These are phyloP conservation scores for Drosophila emarginata DNA, from an alignment of 2,888 invertebrate species.

Conservation along the genomic window DNA sequence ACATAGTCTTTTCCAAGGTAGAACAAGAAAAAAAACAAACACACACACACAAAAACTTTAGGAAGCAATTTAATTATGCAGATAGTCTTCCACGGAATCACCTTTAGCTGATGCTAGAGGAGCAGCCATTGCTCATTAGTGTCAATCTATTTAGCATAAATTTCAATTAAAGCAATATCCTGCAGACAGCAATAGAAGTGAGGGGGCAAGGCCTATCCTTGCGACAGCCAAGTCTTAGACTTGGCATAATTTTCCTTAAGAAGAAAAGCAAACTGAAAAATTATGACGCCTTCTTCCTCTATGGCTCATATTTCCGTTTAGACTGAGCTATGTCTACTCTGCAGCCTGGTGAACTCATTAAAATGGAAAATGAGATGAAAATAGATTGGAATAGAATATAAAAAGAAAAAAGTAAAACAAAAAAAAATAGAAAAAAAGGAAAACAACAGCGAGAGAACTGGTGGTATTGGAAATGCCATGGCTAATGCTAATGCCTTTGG, in stretches of 20 bases:
- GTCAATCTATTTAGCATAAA: constrained; percentile 79
- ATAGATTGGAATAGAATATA: constrained; percentile 38
- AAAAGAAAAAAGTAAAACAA: background rate
- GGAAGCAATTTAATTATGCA: constrained; percentile 71
- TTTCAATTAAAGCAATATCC: constrained; percentile 78
- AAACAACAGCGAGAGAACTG: background rate
- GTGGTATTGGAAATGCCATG: constrained; percentile 31
- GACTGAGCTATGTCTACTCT: constrained; percentile 1
- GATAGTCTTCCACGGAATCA: constrained; percentile 63
- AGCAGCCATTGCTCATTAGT: constrained; percentile 71
- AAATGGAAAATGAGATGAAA: constrained; percentile 69
- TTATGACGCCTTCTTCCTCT: constrained; percentile 35
- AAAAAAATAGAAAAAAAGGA: background rate
- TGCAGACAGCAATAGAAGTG: constrained; percentile 53
- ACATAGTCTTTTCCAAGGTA: background rate
- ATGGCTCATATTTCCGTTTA: background rate
- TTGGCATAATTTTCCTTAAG: constrained; percentile 49
- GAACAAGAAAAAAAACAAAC: constrained; percentile 2
- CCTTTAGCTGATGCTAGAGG: constrained; percentile 33
- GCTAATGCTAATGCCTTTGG: constrained; percentile 4
- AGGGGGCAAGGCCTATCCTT: background rate
- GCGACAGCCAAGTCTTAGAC: constrained; percentile 43
- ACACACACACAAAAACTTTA: constrained; percentile 18
- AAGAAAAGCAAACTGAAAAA: constrained; percentile 44
- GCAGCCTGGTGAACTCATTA: constrained; percentile 62